Evolutionary conservation across 1,140 invertebrate species (phyloP), one percentile per base, ranked within the genome.

Genomic region (Propsilocerus akamusi): DNA sequence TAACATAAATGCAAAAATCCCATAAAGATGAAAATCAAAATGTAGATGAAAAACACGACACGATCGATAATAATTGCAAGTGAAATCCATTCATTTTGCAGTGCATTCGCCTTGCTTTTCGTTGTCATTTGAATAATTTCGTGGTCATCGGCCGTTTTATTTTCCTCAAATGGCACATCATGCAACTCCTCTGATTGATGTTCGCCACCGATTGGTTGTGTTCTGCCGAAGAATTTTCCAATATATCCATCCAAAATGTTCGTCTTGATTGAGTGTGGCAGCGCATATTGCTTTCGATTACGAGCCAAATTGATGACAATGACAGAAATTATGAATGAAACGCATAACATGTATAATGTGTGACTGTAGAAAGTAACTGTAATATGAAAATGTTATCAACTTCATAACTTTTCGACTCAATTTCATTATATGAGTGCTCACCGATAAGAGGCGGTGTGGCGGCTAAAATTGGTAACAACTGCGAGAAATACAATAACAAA

Each of bases 401-500:
- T 17, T 22, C 11, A 12, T 47, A 37, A 20, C 4, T 51, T 25
- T 37, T 23, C 14, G 5, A 34, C 10, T 8, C 4, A 5, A 6
- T 32, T 53, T 30, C 17, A 20, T 17, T 26, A 17, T 23, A 46
- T 46, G 14, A 23, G 49, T 12, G 46, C 60, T 61, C 65, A 83
- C 79, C 75, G 47, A 83, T 70, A 24, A 80, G 62, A 14, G 80
- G 80, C 41, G 78, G 71, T 53, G 74, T 72, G 4, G 68, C 63
- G n/a, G 74, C 71, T 54, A 76, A 67, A 1, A 74, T 61, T 3
- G 78, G 77, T 30, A 81, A 55, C 59, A 73, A 71, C 7, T 72
- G 67, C 11, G 73, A 70, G 54, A 81, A 78, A 61, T 77, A 80
- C 55, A 76, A 66, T 46, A 83, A 63, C 57, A 75, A 78, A 14